phyloP scores from a whole-genome alignment of 2,888 invertebrate genomes.

The Ariolimax columbianus region DNA sequence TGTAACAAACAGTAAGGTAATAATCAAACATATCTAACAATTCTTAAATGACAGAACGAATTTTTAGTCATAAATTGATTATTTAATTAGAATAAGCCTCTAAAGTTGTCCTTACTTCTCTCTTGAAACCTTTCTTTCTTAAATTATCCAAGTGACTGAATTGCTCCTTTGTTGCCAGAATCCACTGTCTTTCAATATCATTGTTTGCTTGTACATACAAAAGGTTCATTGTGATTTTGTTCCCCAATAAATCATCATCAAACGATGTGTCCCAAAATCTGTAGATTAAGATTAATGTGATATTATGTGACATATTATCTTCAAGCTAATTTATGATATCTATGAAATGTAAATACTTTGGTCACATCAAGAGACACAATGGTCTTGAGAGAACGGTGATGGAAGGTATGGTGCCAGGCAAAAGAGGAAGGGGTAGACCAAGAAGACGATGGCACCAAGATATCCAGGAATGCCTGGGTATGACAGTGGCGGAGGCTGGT shows the following conservation, averaged over 20 bases:
- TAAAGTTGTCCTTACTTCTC: constrained; percentile 83
- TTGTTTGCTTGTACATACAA: constrained; percentile 88
- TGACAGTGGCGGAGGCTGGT: too few species aligned
- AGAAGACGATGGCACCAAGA: too few species aligned
- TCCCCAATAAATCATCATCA: constrained; percentile 89
- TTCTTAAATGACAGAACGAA: too few species aligned
- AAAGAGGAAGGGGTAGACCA: too few species aligned
- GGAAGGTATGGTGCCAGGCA: too few species aligned
- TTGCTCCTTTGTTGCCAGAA: constrained; percentile 85
- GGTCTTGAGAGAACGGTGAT: too few species aligned
- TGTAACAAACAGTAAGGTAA: too few species aligned
- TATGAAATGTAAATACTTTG: too few species aligned
- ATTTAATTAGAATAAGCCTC: neutral
- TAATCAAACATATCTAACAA: too few species aligned
- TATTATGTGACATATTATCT: neutral
- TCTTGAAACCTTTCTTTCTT: constrained; percentile 88
- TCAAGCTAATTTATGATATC: neutral
- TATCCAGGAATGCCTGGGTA: too few species aligned
- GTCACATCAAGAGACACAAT: too few species aligned
- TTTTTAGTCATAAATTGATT: neutral
- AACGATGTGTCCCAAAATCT: constrained; percentile 93
- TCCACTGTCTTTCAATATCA: constrained; percentile 93
- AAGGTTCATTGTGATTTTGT: constrained; percentile 90
- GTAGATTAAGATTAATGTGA: constrained; percentile 49
- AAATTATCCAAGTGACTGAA: constrained; percentile 85